Evolutionary conservation across 2,113 vertebrate species (phyloP).

Genomic region (Puntigrus tetrazona): DNA sequence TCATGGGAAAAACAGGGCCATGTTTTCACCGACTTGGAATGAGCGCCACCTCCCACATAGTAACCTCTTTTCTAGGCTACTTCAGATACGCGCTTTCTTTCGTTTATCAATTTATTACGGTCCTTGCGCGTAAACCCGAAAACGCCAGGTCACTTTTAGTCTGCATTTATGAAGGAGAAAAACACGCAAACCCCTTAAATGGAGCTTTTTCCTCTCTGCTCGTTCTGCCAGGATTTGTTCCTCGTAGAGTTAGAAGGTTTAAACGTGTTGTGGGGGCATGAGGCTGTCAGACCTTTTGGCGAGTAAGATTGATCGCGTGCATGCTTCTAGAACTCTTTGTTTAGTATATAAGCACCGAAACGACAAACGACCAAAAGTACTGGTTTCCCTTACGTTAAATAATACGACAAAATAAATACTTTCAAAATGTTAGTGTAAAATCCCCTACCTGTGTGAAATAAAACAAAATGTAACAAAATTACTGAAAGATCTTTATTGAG

Average conservation of each 20-base stretch:
- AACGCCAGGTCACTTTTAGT: background rate
- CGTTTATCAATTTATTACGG: background rate
- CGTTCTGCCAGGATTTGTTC: conserved; percentile 25
- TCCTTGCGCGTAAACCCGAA: background rate
- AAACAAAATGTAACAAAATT: background rate
- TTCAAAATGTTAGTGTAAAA: background rate
- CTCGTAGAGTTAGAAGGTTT: conserved; percentile 93
- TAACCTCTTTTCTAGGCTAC: background rate
- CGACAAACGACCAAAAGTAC: conserved; percentile 71
- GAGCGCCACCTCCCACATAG: conserved; percentile 84
- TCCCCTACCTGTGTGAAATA: background rate
- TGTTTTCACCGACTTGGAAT: background rate
- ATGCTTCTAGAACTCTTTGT: conserved; percentile 97
- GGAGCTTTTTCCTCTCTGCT: conserved; percentile 52
- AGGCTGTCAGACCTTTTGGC: conserved; percentile 99
- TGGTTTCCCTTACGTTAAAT: conserved; percentile 69
- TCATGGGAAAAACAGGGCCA: background rate
- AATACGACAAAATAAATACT: background rate
- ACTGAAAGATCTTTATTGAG: background rate
- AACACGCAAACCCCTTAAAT: conserved; percentile 60
- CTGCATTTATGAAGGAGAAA: conserved; percentile 58
- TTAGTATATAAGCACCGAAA: conserved; percentile 98
- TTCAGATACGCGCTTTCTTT: background rate
- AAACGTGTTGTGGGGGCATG: conserved; percentile 99
- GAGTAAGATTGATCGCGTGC: conserved; percentile 97